Percentiles rank a stretch among this genome's conserved stretches.
Conservation (phyloP, 2,113 vertebrate genomes). For the Catharus minimus region DNA sequence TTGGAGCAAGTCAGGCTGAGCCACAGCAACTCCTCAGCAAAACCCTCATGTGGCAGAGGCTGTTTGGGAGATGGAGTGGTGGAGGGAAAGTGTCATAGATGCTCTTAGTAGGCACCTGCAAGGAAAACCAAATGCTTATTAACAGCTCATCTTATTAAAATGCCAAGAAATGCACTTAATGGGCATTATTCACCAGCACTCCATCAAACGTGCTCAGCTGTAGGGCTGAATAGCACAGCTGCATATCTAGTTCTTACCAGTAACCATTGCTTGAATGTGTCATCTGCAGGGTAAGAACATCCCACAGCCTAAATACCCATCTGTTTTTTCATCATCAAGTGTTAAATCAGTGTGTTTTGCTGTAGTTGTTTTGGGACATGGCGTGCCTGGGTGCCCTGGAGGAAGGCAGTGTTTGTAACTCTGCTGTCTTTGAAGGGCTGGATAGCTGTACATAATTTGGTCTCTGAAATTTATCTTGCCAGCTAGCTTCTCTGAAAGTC, state of each 20-base stretch:
- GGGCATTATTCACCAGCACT: neutral
- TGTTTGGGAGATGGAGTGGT: neutral
- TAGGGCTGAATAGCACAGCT: neutral
- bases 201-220: neutral
- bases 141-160: neutral
- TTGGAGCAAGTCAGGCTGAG: neutral
- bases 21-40: rapidly evolving
- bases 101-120: neutral
- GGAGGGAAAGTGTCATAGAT: neutral
- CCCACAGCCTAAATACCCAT: neutral
- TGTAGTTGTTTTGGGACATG: rapidly evolving
- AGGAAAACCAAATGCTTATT: neutral
- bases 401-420: neutral
- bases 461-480: neutral
- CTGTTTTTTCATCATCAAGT: neutral
- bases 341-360: neutral
- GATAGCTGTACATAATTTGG: neutral
- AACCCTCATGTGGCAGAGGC: neutral
- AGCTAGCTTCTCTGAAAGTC: neutral
- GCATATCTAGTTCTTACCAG: neutral
- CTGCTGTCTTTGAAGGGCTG: neutral
- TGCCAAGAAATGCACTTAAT: neutral
- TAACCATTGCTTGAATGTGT: neutral
- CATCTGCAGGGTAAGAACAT: neutral
- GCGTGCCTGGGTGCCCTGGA: neutral